Base-by-base conservation (phyloP, 2,888 invertebrate genomes). In the Meta bourneti region DNA sequence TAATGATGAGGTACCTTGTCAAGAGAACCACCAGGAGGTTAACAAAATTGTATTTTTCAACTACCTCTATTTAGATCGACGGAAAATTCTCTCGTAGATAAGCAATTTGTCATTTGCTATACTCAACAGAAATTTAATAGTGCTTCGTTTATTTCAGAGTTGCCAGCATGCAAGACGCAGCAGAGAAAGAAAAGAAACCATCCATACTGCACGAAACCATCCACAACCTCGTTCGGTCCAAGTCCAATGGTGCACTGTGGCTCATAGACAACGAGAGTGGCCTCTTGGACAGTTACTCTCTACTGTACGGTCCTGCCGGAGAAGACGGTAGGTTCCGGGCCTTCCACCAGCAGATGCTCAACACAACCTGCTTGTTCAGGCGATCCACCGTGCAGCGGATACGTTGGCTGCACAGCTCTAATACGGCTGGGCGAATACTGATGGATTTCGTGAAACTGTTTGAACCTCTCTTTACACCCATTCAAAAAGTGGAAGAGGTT, bases 221-320 rank as follows among this genome's bases (percentile, higher is more conserved):
- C 34, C 94, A 95, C 48, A 95, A 95, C 93, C 94, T 95, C 78
- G 94, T 94, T 4, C 94, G 94, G 86, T 94, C 94, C 7, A 93
- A 94, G 20, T 88, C 93, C 61, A 94, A 94, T 0, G 94, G 94
- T 8, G 94, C 94, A 87, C 93, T 95, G 16, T 95, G 95, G 95
- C 93, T 95, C 7, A 94, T 95, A 13, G 95, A 95, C 94, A 95
- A 95, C 90, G 95, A 95, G 91, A 95, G 95, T 84, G 95, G 95
- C 1, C 93, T 95, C 5, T 87, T 95, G 34, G 95, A 95, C 93
- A 94, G 94, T 8, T 95, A 95, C 89, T 94, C 94, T 16, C 93
- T 95, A 2, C 93, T 95, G 54, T 94, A 95, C 77, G 87, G 89
- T 4, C 72, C 80, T 81, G 78, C 90, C 1, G 93, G 82, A 51